These are phyloP conservation scores for Xylota sylvarum DNA, from an alignment of 2,888 invertebrate species.

Conservation along the genomic window DNA sequence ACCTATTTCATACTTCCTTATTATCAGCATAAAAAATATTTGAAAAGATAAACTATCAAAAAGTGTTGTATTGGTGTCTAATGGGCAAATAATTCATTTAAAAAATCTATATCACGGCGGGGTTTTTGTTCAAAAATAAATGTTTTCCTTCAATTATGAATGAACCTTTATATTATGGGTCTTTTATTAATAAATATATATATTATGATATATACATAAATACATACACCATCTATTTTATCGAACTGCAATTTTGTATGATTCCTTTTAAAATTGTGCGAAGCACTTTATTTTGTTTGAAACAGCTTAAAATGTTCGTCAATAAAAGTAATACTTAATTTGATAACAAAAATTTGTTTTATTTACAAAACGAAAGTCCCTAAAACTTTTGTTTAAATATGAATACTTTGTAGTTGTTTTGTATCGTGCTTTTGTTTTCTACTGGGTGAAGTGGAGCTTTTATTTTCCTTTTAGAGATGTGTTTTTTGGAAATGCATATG, in stretches of 20 bases:
- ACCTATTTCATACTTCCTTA: background rate
- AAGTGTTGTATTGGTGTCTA: conserved; percentile 22
- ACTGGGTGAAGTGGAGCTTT: no score
- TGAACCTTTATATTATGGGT: conserved; percentile 48
- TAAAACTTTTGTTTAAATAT: background rate
- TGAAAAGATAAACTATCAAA: conserved; percentile 21
- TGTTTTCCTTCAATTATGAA: conserved; percentile 39
- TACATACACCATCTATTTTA: conserved; percentile 64
- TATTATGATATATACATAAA: conserved; percentile 59
- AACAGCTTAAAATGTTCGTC: conserved; percentile 73
- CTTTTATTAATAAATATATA: conserved; percentile 46
- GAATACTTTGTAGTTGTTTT: no score
- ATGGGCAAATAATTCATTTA: conserved; percentile 13
- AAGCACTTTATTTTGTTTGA: conserved; percentile 68
- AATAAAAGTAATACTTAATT: conserved; percentile 72
- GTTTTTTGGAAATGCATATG: background rate
- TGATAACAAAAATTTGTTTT: conserved; percentile 60
- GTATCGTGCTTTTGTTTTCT: no score
- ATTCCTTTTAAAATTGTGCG: conserved; percentile 64
- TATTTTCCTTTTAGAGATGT: no score
- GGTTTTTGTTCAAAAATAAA: conserved; percentile 31
- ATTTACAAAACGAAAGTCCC: background rate
- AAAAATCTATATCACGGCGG: background rate
- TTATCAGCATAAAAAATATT: conserved; percentile 6
- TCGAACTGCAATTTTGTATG: conserved; percentile 67